Evolutionary conservation across 2,797 vertebrate species (phyloP), one percentile per base, ranked within the genome.

Genomic region (Echiichthys vipera): DNA sequence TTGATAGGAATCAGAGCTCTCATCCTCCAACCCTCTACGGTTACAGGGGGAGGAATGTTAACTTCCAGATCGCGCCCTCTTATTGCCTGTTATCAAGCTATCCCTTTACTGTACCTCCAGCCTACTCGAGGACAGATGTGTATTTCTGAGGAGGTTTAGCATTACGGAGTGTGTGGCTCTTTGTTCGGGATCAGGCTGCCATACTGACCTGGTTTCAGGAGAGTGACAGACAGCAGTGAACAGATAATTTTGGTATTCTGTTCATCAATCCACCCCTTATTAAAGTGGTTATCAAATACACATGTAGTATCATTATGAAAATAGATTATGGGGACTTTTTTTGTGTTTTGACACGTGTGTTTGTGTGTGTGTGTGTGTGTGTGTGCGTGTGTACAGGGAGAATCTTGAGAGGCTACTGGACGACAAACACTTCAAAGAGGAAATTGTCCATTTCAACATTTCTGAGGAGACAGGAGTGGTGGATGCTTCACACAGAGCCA

Each of bases 361-460:
- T 9, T 34, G n/a, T n/a, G n/a, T n/a, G n/a, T n/a, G n/a, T n/a
- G n/a, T 58, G 12, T 76, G 24, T 65, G 8, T 77, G 20, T 65
- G n/a, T 78, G 3, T 75, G 17, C 62, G 18, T 76, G 14, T 72
- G 0, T 40, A 43, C 79, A 99, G 98, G 88, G 97, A 97, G 86
- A 98, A 97, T 75, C 94, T 99, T 5, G 91, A 97, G 90, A 95
- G 94, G 62, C 91, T 99, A 0, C 91, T 99, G 81, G 95, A 99
- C 0, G 98, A 99, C 91, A 98, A 95, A 90, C 94, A 89, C 87
- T 99, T 99, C 90, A 99, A 98, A 90, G 97, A 99, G 78, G 98
- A 99, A 91, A 97, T 99, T 14, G 94, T 97, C 17, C 96, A 96
- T 91, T 99, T 99, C 83, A 97, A 94, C 89, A 96, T 99, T 75